Evolutionary conservation across 2,797 vertebrate species (phyloP).

Genomic region (Pangasius djambal): DNA sequence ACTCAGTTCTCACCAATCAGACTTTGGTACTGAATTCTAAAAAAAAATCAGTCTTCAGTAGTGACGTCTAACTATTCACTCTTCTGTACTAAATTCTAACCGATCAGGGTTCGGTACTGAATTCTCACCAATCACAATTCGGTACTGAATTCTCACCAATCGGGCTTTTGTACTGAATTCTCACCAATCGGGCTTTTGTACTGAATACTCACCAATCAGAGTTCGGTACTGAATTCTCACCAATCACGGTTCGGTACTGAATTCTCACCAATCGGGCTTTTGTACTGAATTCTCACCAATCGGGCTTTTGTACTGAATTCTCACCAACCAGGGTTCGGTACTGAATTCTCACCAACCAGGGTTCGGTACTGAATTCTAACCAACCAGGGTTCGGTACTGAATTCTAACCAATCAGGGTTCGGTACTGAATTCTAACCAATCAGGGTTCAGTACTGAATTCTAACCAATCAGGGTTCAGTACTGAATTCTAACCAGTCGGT

Average conservation of each 20-base stretch:
- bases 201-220: no score
- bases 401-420: not conserved
- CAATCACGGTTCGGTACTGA: not conserved
- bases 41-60: no score
- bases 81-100: no score
- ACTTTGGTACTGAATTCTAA: not conserved
- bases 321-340: not conserved
- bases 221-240: not conserved
- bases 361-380: no score
- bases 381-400: not conserved
- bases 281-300: not conserved
- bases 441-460: not conserved
- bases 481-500: not conserved
- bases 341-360: not conserved
- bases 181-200: not conserved
- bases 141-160: not conserved
- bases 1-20: not conserved
- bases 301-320: not conserved
- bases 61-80: no score
- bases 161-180: not conserved
- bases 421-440: not conserved
- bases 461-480: not conserved
- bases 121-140: not conserved
- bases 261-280: not conserved
- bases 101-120: not conserved